Base-by-base conservation (phyloP, 2,797 vertebrate species). In the Sebastes baramenuke region DNA sequence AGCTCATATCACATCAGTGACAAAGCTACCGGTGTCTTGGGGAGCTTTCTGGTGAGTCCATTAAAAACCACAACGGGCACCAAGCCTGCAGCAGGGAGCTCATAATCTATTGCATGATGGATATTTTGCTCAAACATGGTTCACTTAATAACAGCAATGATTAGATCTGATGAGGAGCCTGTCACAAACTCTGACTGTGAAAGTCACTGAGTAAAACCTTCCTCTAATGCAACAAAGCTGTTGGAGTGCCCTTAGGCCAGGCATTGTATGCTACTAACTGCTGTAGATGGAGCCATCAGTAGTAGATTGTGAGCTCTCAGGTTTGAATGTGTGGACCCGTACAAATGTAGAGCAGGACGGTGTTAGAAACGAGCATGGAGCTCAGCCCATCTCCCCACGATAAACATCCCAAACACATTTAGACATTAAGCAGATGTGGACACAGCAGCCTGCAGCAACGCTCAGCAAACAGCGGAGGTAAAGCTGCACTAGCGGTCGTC, bases 21-120 rank as follows among this genome's bases (percentile, higher is more conserved):
- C 61, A 36, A 9, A 36, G 54, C 55, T 61, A 5, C 9, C 42
- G 34, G 52, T 65, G 54, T 58, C 52, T 76, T n/a, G 9, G 4
- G 36, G 38, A 12, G 32, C n/a, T 67, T 56, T 68, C 42, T 68
- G n/a, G 24, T 62, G 55, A 71, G 18, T 79, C 72, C 61, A 77
- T 83, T 89, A 75, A 79, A 82, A 89, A 65, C 38, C 27, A 29
- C 71, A 72, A 22, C 2, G 34, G 75, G 68, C 55, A 38, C 59
- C 59, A 67, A 69, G 59, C 52, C 73, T 29, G 56, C 27, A 27
- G 18, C 56, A 56, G 25, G 59, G 49, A 25, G 64, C 49, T 1
- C 20, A 68, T 72, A 66, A 77, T 42, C 56, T n/a, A 54, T 8
- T 13, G 22, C 56, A 67, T 2, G 13, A 36, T 42, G 32, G 18